Evolutionary conservation across 2,113 vertebrate genomes (phyloP), one percentile per base, ranked within the genome.

Genomic region (Entomyzon cyanotis): DNA sequence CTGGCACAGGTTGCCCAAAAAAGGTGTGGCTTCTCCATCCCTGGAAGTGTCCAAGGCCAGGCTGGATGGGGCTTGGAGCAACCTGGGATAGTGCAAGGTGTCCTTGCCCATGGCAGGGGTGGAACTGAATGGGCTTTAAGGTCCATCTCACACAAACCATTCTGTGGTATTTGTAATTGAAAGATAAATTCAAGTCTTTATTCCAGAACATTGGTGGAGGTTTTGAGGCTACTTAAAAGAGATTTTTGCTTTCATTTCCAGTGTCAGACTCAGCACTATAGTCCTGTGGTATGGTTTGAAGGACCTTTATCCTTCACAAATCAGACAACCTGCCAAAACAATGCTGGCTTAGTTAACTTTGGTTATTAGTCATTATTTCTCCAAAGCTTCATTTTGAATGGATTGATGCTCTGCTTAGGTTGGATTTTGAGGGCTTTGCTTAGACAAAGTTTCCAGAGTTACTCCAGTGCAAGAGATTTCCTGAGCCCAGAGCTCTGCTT

Each of bases 211-310:
- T 4, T 12, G 25, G 6, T 56, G 60, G 28, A 73, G 17, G 14
- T 47, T 28, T 56, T 69, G 41, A 76, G 31, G 47, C 41, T 68
- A 12, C 6, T 60, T 31, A 19, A 46, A 42, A 67, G 42, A 47
- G 13, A 15, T 30, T 62, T 62, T 56, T 63, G 30, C 16, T 63
- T 76, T 60, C 47, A 14, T 64, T 93, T 90, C 64, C 75, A 39
- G 0, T 1, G 0, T 7, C 30, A 30, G 16, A 59, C 10, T 75
- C 71, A 44, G 18, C 4, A 2, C 16, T 85, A 4, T 7, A 53
- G 21, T 50, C 67, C n/a, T 23, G 23, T 78, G 30, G 46, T 11
- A 9, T 4, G 33, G 59, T 49, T 79, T 78, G 52, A 59, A 59
- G 20, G 11, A 24, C 27, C 9, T 33, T 64, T 63, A 39, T 42